Evolutionary conservation across 2,113 vertebrate genomes (phyloP).

Genomic region (Neoarius graeffei): DNA sequence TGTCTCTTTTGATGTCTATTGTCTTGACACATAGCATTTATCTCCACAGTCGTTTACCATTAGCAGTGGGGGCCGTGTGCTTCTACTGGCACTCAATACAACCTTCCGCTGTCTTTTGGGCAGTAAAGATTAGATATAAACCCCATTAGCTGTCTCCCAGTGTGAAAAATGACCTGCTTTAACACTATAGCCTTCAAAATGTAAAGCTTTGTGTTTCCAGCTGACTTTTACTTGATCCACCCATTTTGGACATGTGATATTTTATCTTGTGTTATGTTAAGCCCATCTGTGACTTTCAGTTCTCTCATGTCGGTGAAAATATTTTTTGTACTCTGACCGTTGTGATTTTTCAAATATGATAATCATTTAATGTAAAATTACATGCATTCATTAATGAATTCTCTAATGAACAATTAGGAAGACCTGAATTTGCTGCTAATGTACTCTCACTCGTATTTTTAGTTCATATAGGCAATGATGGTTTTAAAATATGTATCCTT

Average conservation of each 20-base stretch:
- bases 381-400: background rate
- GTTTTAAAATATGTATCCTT: background rate
- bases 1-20: conserved; percentile 16
- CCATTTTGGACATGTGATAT: background rate
- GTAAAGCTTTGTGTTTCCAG: background rate
- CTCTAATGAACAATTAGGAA: background rate
- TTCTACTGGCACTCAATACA: background rate
- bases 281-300: background rate
- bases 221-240: background rate
- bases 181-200: background rate
- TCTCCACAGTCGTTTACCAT: conserved; percentile 4
- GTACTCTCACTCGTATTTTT: background rate
- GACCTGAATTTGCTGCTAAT: background rate
- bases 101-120: background rate
- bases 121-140: conserved; percentile 22
- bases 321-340: background rate
- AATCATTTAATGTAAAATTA: background rate
- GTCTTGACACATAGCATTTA: conserved; percentile 18
- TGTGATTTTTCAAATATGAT: background rate
- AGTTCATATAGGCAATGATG: background rate
- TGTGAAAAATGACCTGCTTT: conserved; percentile 8
- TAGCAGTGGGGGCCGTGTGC: background rate
- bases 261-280: conserved; percentile 1
- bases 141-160: background rate
- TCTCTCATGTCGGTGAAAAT: background rate